phyloP scores from a whole-genome alignment of 2,113 vertebrate genomes.

The Rhizomys pruinosus region DNA sequence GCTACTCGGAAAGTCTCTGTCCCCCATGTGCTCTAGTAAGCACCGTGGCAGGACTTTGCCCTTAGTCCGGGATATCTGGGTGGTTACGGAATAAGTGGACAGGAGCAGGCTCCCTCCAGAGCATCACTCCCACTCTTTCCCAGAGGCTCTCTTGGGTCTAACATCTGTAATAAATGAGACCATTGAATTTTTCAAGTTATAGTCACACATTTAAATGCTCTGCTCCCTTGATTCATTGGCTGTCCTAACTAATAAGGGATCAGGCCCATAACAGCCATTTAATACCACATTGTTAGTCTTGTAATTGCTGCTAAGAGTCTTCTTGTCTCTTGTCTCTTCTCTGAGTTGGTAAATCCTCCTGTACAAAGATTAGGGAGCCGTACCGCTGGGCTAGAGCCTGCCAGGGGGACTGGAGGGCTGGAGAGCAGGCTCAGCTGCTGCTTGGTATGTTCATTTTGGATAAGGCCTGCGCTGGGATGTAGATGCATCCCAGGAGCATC shows the following conservation, averaged over 20 bases:
- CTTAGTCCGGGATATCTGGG: neutral
- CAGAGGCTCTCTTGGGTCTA: neutral
- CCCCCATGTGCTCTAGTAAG: neutral
- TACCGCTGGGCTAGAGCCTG: neutral
- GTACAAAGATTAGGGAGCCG: constrained; percentile 58
- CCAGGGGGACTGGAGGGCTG: neutral
- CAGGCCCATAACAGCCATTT: constrained; percentile 31
- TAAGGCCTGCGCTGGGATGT: neutral
- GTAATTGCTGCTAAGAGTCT: constrained; percentile 55
- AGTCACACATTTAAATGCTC: constrained; percentile 52
- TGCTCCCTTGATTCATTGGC: constrained; percentile 36
- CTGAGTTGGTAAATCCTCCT: constrained; percentile 44
- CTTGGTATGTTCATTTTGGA: neutral
- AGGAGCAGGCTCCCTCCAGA: neutral
- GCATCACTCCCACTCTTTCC: neutral
- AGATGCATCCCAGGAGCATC: neutral
- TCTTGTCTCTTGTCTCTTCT: constrained; percentile 53
- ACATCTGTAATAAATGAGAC: neutral
- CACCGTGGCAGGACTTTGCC: accelerated
- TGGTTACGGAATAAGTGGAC: too few species aligned
- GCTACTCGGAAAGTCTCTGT: neutral
- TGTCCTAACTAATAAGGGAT: constrained; percentile 47
- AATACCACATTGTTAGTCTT: constrained; percentile 49
- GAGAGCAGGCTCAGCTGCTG: constrained; percentile 29
- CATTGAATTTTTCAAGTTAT: constrained; percentile 57